Percentiles rank a stretch among this genome's conserved stretches.
Conservation (phyloP, 37 sponge, comb jelly and placozoan species). For the Eunapius fragilis region DNA sequence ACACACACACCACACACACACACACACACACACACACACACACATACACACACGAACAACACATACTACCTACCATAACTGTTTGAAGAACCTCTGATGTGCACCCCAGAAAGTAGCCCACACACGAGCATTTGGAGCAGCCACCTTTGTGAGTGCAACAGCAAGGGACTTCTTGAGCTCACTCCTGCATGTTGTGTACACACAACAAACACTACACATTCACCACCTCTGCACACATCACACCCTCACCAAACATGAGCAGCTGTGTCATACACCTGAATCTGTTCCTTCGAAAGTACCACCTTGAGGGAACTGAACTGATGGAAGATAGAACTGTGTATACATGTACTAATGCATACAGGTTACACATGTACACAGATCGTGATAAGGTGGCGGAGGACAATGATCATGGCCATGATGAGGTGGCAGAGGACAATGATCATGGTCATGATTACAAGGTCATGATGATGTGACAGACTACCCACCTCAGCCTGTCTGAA, state of each 20-base stretch:
- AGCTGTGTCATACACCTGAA: conserved; percentile 27
- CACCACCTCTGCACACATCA: background rate
- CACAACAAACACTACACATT: background rate
- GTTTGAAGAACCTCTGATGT: conserved; percentile 78
- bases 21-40: background rate
- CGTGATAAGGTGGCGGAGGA: too few species aligned
- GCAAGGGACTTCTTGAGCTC: conserved; percentile 46
- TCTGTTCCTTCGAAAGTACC: conserved; percentile 37
- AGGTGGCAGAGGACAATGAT: too few species aligned
- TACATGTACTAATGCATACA: too few species aligned
- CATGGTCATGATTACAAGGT: too few species aligned
- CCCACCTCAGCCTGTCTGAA: conserved; percentile 50
- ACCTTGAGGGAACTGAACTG: conserved; percentile 45
- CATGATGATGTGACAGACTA: too few species aligned
- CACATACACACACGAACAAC: background rate
- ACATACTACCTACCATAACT: conserved; percentile 38
- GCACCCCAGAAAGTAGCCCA: conserved; percentile 52
- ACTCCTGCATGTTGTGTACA: conserved; percentile 20
- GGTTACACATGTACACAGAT: too few species aligned
- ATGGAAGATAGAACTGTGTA: background rate
- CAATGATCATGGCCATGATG: too few species aligned
- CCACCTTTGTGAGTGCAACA: conserved; percentile 24
- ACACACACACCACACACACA: background rate
- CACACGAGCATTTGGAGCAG: background rate
- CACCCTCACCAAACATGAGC: conserved; percentile 52